These are phyloP conservation scores for Cheilosia vulpina DNA, from an alignment of 2,888 invertebrate species.

Conservation along the genomic window DNA sequence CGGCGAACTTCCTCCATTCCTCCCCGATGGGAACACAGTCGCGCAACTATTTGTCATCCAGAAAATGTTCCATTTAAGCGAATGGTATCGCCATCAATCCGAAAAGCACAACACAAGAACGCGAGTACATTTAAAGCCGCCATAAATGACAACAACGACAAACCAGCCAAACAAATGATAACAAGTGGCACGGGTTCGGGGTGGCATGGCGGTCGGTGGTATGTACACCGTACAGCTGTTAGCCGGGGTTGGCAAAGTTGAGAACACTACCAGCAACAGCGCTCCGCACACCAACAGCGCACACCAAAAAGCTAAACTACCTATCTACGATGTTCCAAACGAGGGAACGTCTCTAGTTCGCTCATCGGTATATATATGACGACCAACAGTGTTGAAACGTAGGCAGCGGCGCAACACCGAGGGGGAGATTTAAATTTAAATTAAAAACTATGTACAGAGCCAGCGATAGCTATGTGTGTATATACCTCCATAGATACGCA, in stretches of 20 bases:
- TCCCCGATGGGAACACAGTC: not conserved
- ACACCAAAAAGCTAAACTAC: conserved; percentile 2
- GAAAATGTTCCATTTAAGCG: conserved; percentile 52
- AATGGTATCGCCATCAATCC: conserved; percentile 55
- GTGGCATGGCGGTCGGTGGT: conserved; percentile 2
- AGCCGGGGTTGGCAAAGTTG: conserved; percentile 17
- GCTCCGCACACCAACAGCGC: not conserved
- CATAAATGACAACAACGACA: conserved; percentile 65
- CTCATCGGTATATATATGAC: conserved; percentile 33
- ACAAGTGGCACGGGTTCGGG: conserved; percentile 57
- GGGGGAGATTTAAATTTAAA: conserved; percentile 66
- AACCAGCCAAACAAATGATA: conserved; percentile 65
- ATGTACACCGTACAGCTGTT: conserved; percentile 5
- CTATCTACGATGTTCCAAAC: conserved; percentile 23
- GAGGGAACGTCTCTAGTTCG: conserved; percentile 57
- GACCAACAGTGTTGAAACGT: conserved; percentile 7
- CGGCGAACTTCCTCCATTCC: conserved; percentile 31
- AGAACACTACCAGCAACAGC: conserved; percentile 11
- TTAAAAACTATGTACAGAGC: conserved; percentile 59
- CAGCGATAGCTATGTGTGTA: not conserved
- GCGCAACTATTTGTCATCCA: conserved; percentile 49
- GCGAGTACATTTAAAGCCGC: conserved; percentile 40
- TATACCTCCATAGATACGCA: conserved; percentile 8
- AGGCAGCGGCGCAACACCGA: conserved; percentile 24
- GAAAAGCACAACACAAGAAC: conserved; percentile 56